Evolutionary conservation across 2,113 vertebrate species (phyloP), one percentile per base, ranked within the genome.

Genomic region (Bujurquina vittata): DNA sequence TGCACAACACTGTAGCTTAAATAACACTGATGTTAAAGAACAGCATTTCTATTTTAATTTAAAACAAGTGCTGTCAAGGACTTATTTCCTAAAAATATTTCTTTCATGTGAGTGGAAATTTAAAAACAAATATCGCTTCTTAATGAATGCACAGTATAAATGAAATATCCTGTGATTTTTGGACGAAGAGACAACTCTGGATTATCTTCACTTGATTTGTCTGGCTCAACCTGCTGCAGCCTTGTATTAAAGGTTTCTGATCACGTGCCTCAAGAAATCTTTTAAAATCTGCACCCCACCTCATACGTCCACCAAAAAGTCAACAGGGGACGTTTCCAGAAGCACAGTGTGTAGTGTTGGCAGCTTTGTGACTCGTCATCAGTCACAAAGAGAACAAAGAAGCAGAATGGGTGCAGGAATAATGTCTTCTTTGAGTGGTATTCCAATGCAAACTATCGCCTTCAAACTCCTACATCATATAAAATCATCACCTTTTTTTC

Each of bases 401-500:
- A 58, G 35, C 56, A 56, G 33, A 56, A 55, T 5, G 20, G 14
- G 7, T 11, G 26, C 35, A 26, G 20, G 33, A 55, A 78, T 12
- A 60, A 46, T 77, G 65, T 52, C 67, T 52, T 72, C 46, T 49
- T 15, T 81, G 37, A 69, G 37, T 59, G 20, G 33, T n/a, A 31
- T 26, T 69, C 12, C 14, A 15, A 52, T 26, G 56, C 72, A 61
- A 62, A 80, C 20, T 35, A 79, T 72, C n/a, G 18, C 79, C 67
- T 75, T 69, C 22, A 76, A 77, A 89, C 82, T 84, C 75, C 76
- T 76, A 63, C 52, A 59, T 65, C 18, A 77, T 67, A 82, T 80
- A 56, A 80, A 80, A 87, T 80, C 75, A 61, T 37, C 61, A 61
- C 40, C 29, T 29, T 40, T 56, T 61, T 76, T 83, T 84, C n/a